Conservation (phyloP, 2,113 vertebrate species). For the Nothocercus julius region DNA sequence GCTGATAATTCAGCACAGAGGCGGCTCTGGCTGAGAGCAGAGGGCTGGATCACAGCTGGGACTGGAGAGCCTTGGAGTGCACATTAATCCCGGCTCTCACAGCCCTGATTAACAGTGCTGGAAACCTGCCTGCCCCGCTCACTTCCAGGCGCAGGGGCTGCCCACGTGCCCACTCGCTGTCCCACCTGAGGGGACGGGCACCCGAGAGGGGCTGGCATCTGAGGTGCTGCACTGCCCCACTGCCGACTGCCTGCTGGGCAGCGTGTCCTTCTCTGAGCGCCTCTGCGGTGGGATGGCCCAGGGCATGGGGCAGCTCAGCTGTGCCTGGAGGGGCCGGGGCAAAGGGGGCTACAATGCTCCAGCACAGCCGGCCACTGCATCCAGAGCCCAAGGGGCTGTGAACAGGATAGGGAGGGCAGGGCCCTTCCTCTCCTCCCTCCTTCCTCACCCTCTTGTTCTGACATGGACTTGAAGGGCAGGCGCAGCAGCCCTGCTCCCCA, state of each 20-base stretch:
- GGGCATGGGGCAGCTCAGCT: rapidly evolving
- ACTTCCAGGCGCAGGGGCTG: not conserved
- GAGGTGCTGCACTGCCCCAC: not conserved
- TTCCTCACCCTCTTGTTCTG: not conserved
- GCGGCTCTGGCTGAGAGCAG: slow-evolving; percentile 58
- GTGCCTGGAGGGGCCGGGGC: not conserved
- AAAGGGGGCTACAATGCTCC: not conserved
- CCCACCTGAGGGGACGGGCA: rapidly evolving
- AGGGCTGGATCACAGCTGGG: slow-evolving; percentile 69
- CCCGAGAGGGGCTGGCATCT: not conserved
- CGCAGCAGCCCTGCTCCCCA: not conserved
- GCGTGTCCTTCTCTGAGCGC: rapidly evolving
- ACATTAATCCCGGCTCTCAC: slow-evolving; percentile 47
- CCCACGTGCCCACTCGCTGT: not conserved
- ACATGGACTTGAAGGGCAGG: not conserved
- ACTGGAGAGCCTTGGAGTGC: slow-evolving; percentile 61
- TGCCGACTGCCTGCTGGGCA: not conserved
- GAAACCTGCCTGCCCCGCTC: not conserved
- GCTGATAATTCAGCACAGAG: slow-evolving; percentile 63
- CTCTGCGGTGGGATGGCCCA: not conserved
- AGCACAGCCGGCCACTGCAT: rapidly evolving
- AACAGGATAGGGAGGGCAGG: not conserved
- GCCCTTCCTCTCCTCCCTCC: not conserved
- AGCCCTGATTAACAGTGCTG: slow-evolving; percentile 48
- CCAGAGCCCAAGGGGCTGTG: not conserved